Base-by-base conservation (phyloP, 2,113 vertebrate genomes). In the Gobiocypris rarus region DNA sequence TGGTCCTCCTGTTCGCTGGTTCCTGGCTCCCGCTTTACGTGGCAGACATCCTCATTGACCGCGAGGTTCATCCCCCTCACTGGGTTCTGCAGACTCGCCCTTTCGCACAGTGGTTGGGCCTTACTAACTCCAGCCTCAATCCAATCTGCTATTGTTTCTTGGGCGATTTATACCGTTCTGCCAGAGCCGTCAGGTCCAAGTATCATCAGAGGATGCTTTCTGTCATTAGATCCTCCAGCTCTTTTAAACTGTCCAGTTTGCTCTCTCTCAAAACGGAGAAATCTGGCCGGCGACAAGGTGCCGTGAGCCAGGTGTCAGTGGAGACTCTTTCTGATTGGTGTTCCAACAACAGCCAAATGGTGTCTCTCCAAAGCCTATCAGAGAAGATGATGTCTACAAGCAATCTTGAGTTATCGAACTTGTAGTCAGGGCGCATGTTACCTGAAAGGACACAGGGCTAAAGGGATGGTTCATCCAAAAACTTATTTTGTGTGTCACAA, bases 61-160 rank as follows among this genome's bases (percentile, higher is more conserved):
- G 92, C 15, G 94, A 96, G 3, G 93, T 89, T 26, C 90, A 91
- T 52, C 94, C 95, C 2, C 91, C 95, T 3, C 92, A 93, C 48
- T 97, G 96, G 97, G 92, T 97, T 79, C 90, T 97, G 86, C 96
- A 96, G 89, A 91, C 95, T 3, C 94, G 96, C 2, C 96, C 96
- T 1, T 98, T 97, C 26, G 95, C 96, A 45, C 96, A 97, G 87
- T 98, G 97, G 97, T 93, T 98, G 22, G 95, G 97, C 59, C 95
- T 98, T 70, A 98, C 95, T 5, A 98, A 98, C 93, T 98, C 97
- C 88, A 97, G 96, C 89, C 96, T 98, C 76, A 98, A 98, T 83
- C 97, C 97, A 0, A 96, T 98, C 87, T 98, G 97, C 77, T 98
- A 98, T 78, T 98, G 97, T 63, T 97, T 98, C 82, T 94, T 98